phyloP scores from a whole-genome alignment of 2,797 vertebrate species.

The Mus caroli region DNA sequence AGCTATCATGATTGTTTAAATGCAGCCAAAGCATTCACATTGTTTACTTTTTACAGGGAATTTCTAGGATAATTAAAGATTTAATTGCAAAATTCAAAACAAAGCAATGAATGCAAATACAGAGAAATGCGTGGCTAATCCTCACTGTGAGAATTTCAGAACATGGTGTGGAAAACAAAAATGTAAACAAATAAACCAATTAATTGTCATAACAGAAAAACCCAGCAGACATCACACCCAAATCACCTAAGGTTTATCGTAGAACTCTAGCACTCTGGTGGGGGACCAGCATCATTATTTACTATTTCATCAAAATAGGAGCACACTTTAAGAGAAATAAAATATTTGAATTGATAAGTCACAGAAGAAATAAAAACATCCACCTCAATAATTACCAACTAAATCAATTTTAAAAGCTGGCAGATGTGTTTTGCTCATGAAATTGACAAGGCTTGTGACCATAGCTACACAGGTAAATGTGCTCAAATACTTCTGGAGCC shows the following conservation, averaged over 20 bases:
- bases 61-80: conserved; percentile 38
- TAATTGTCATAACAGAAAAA: neutral
- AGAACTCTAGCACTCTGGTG: neutral
- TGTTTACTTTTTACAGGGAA: neutral
- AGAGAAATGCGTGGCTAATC: conserved; percentile 7
- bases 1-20: neutral
- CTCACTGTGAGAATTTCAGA: neutral
- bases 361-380: conserved; percentile 41
- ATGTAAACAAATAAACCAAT: neutral
- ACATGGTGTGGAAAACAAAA: neutral
- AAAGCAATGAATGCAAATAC: neutral
- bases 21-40: neutral
- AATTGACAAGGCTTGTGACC: neutral
- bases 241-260: neutral
- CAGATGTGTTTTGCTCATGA: conserved; percentile 25
- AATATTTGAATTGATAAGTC: neutral
- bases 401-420: neutral
- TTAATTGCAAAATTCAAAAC: conserved; percentile 53
- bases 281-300: neutral
- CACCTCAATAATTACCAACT: conserved; percentile 11
- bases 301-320: neutral
- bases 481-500: neutral
- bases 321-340: neutral
- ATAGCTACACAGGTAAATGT: neutral
- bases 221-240: neutral